Evolutionary conservation across 23 tunicate genomes (phyloP), one percentile per base, ranked within the genome.

Genomic region (Diplosoma virens): DNA sequence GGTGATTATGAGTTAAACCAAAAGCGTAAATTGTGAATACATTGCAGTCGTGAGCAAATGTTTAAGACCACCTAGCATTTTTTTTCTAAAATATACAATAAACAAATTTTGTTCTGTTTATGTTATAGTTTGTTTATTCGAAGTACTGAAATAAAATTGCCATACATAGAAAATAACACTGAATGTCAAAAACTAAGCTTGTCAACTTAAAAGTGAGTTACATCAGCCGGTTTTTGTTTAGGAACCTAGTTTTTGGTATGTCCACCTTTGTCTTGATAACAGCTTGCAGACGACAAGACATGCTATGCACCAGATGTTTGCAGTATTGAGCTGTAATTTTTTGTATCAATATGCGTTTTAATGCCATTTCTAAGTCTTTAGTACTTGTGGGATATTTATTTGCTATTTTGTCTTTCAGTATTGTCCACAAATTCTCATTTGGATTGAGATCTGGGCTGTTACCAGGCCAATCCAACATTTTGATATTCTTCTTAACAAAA

Each of bases 201-300:
- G n/a, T n/a, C n/a, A n/a, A n/a, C n/a, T n/a, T n/a, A n/a, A n/a
- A n/a, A n/a, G n/a, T n/a, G n/a, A n/a, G n/a, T n/a, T n/a, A n/a
- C n/a, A n/a, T n/a, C n/a, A n/a, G n/a, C n/a, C n/a, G n/a, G n/a
- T n/a, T n/a, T n/a, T n/a, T n/a, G n/a, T n/a, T n/a, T n/a, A n/a
- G n/a, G n/a, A n/a, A n/a, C n/a, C n/a, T n/a, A 36, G 52, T 67
- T 14, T 67, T 67, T 67, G 35, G 74, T 67, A 67, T 67, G 74
- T n/a, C 52, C 74, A 27, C 74, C 74, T 18, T 67, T 67, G 52
- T 67, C 36, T 67, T 67, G 74, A 67, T 37, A 28, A 67, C 74
- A 34, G 74, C 74, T 7, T 50, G 52, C 24, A 67, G 50, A 27
- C 74, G 50, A 17, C 74, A 52, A 29, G 74, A 52, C 74, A 67